A percentile compares a stretch with the other conserved stretches of the same genome.
These are phyloP conservation scores for Melanitta fusca DNA, from an alignment of 2,797 vertebrate genomes.

Conservation along the genomic window DNA sequence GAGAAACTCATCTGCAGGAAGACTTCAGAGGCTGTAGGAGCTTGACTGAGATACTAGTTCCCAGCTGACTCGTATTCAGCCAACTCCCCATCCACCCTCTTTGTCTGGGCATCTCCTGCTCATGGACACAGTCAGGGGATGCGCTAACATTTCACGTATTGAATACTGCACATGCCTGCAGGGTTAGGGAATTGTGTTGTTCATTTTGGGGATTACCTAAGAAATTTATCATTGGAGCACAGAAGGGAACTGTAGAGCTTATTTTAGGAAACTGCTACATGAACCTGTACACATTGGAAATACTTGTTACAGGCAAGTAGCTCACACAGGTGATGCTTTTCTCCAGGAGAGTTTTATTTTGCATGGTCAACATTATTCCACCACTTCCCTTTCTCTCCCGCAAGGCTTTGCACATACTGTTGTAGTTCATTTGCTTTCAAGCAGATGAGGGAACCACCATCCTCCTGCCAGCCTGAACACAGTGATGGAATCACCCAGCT, in stretches of 20 bases:
- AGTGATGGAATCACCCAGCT: not conserved
- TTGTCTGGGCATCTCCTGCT: not conserved
- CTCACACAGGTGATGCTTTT: not conserved
- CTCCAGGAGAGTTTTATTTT: not conserved
- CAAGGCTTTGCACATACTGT: not conserved
- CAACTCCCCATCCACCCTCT: not conserved
- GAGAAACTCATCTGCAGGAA: not conserved
- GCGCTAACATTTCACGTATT: not conserved
- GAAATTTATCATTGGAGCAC: not conserved
- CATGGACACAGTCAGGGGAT: not conserved
- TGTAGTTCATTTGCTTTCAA: not conserved
- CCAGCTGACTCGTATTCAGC: not conserved
- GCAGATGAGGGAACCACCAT: not conserved
- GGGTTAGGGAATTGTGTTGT: not conserved
- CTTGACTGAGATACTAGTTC: not conserved
- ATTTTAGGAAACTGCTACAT: not conserved
- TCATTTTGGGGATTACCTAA: not conserved
- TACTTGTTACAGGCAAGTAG: not conserved
- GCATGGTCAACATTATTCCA: not conserved
- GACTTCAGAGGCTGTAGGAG: not conserved
- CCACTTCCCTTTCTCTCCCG: not conserved
- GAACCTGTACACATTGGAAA: not conserved
- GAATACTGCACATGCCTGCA: fast-evolving
- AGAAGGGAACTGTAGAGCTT: not conserved
- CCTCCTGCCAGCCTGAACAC: not conserved